A percentile compares a stretch with the other conserved stretches of the same genome.
Evolutionary conservation across 2,113 vertebrate species (phyloP).

Genomic region (Parus major): DNA sequence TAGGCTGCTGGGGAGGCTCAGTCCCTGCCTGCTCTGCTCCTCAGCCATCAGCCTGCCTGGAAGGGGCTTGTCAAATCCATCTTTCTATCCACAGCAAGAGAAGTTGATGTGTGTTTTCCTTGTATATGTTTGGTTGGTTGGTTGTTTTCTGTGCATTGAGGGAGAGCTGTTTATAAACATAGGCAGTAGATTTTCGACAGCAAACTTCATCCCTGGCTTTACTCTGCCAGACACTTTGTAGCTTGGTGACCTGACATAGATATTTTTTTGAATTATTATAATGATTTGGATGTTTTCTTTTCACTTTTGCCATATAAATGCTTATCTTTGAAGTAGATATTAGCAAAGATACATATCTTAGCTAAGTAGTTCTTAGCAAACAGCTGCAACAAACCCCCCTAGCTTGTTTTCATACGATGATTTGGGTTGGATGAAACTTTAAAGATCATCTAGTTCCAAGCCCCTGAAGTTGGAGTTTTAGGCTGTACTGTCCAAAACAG

Average conservation of each 20-base stretch:
- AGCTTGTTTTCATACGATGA: neutral
- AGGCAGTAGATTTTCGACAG: neutral
- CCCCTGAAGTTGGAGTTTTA: neutral
- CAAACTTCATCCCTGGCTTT: neutral
- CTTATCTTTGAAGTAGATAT: neutral
- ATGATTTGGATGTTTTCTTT: neutral
- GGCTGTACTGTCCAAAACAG: neutral
- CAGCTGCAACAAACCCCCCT: neutral
- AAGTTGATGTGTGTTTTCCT: neutral
- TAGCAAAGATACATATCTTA: neutral
- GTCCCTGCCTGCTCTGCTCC: neutral
- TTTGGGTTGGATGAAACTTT: neutral
- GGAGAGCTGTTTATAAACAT: neutral
- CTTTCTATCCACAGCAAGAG: neutral
- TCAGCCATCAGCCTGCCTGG: neutral
- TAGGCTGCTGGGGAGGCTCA: neutral
- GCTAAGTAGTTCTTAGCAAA: neutral
- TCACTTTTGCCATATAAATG: neutral
- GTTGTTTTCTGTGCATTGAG: accelerated
- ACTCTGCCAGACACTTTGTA: neutral
- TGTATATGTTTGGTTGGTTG: neutral
- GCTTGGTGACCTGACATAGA: neutral
- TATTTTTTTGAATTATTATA: neutral
- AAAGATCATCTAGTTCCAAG: neutral
- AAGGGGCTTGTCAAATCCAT: neutral